Conservation (phyloP, 2,888 invertebrate species). For the Eristalis arbustorum region DNA sequence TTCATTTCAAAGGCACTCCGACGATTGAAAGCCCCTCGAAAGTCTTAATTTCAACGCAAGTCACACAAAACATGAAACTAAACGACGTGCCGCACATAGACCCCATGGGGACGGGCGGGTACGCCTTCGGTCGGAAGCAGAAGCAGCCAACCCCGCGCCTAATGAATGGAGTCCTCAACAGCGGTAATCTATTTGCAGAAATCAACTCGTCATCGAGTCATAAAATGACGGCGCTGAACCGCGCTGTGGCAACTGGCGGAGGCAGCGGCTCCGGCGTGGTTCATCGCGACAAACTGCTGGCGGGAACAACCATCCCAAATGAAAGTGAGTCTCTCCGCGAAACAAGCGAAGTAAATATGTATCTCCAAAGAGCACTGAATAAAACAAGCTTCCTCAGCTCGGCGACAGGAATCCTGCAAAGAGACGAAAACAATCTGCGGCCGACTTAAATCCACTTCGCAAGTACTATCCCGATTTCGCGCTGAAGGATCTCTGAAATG, state of each 20-base stretch:
- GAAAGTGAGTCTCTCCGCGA: slow-evolving; percentile 11
- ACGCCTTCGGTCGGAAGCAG: slow-evolving; percentile 36
- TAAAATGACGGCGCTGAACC: slow-evolving; percentile 12
- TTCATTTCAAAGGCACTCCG: slow-evolving; percentile 43
- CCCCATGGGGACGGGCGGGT: background rate
- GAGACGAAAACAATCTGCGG: slow-evolving; percentile 20
- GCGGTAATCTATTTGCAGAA: slow-evolving; percentile 63
- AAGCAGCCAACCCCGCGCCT: slow-evolving; percentile 34
- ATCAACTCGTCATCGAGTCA: slow-evolving; percentile 65
- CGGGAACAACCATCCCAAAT: background rate
- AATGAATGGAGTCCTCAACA: slow-evolving; percentile 54
- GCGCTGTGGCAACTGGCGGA: background rate
- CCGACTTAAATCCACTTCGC: slow-evolving; percentile 61
- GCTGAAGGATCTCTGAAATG: slow-evolving; percentile 33
- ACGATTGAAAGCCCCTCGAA: slow-evolving; percentile 42
- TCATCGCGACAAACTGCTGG: background rate
- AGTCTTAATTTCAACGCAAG: slow-evolving; percentile 38
- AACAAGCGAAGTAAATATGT: slow-evolving; percentile 58
- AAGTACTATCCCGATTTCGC: slow-evolving; percentile 21
- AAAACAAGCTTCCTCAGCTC: background rate
- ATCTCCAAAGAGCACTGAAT: slow-evolving; percentile 47
- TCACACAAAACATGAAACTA: background rate
- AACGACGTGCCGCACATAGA: slow-evolving; percentile 1
- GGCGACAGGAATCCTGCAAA: background rate
- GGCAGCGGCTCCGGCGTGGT: background rate